Evolutionary conservation across 2,888 invertebrate species (phyloP).

Genomic region (Dione juno): DNA sequence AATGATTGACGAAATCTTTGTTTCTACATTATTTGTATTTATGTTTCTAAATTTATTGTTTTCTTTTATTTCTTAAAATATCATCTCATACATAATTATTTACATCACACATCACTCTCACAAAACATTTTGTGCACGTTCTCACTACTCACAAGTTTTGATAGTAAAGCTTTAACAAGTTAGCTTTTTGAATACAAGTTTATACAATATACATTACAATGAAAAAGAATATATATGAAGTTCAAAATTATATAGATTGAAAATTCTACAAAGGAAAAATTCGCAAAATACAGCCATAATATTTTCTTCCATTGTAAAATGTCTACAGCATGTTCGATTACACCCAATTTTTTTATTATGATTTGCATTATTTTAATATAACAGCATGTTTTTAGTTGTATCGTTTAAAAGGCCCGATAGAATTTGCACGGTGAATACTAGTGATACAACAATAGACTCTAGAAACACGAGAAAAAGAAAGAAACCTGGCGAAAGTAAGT

Average conservation of each 20-base stretch:
- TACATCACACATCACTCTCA: slow-evolving; percentile 41
- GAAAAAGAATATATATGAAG: background rate
- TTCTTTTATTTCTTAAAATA: slow-evolving; percentile 38
- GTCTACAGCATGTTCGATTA: background rate
- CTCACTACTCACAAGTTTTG: slow-evolving; percentile 11
- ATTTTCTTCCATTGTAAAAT: background rate
- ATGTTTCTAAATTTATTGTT: slow-evolving; percentile 16
- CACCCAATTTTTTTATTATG: slow-evolving; percentile 16
- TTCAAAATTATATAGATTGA: background rate
- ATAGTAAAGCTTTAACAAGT: background rate
- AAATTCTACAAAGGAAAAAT: background rate
- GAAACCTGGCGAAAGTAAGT: slow-evolving; percentile 86
- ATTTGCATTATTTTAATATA: slow-evolving; percentile 47
- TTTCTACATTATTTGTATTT: slow-evolving; percentile 15
- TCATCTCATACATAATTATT: slow-evolving; percentile 43
- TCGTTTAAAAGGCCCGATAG: slow-evolving; percentile 91
- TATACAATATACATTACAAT: background rate
- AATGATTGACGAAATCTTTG: background rate
- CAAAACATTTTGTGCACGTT: slow-evolving; percentile 43
- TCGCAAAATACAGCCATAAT: background rate
- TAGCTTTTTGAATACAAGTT: background rate
- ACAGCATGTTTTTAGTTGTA: slow-evolving; percentile 86
- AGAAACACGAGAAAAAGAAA: slow-evolving; percentile 87
- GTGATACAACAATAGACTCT: slow-evolving; percentile 59
- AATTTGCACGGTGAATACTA: slow-evolving; percentile 61